A percentile compares a stretch with the other conserved stretches of the same genome.
These are phyloP conservation scores for Cuculus canorus DNA, from an alignment of 2,797 vertebrate genomes.

Conservation along the genomic window DNA sequence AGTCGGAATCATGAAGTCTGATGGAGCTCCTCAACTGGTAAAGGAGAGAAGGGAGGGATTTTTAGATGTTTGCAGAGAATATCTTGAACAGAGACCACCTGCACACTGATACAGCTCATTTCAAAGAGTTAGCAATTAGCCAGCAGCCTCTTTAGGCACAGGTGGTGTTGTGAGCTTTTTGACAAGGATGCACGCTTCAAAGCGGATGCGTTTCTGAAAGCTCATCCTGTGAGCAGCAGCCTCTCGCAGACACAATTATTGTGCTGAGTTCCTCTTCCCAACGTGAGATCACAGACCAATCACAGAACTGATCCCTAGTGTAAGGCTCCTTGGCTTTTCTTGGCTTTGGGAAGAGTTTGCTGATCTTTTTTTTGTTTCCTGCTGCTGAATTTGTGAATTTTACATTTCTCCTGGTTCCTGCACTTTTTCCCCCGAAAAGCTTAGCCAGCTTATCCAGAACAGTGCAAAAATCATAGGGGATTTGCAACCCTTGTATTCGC, in stretches of 20 bases:
- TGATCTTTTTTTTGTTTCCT: background rate
- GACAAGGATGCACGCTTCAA: background rate
- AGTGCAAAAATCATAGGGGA: background rate
- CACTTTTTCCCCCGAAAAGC: background rate
- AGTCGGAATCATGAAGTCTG: background rate
- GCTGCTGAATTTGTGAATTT: background rate
- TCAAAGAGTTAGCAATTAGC: background rate
- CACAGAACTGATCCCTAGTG: rapidly evolving
- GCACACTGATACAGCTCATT: background rate
- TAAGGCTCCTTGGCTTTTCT: background rate
- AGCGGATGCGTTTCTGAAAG: background rate
- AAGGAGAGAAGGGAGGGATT: background rate
- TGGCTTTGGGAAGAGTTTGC: background rate
- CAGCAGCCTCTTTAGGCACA: background rate
- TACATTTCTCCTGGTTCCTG: background rate
- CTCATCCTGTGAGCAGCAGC: background rate
- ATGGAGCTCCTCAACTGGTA: rapidly evolving
- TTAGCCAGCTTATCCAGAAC: background rate
- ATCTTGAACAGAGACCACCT: background rate
- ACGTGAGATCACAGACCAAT: rapidly evolving
- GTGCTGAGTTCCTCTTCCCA: background rate
- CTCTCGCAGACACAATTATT: rapidly evolving
- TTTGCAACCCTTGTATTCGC: background rate
- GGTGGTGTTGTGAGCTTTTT: background rate
- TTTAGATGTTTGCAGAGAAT: background rate